Evolutionary conservation across 30 jellyfish, hydroid and myxozoan genomes (phyloP).

Genomic region (Turritopsis rubra): DNA sequence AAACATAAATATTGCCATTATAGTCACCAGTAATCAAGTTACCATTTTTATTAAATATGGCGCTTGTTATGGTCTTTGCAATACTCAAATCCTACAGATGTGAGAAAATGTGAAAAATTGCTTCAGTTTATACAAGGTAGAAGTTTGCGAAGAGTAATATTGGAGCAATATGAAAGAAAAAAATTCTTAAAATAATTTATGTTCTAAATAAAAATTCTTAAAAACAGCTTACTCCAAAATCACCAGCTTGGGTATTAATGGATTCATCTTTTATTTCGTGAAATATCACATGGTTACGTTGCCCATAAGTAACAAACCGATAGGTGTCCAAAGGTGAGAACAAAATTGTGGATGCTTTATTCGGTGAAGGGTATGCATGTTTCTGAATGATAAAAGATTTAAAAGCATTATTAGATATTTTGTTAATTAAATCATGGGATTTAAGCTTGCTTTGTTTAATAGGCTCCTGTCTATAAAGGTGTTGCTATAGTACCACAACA

Average conservation of each 20-base stretch:
- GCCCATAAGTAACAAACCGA: neutral
- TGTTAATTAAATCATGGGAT: too few relatives aligned
- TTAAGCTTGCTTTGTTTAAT: too few relatives aligned
- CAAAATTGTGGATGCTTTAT: neutral
- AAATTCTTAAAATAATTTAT: too few relatives aligned
- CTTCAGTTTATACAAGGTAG: neutral
- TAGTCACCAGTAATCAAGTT: slow-evolving; percentile 19
- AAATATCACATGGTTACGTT: neutral
- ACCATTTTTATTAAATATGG: slow-evolving; percentile 3
- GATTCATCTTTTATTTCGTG: neutral
- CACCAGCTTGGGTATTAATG: neutral
- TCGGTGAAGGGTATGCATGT: neutral
- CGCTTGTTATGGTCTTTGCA: slow-evolving; percentile 7
- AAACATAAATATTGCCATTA: slow-evolving; percentile 12
- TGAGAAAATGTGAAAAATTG: neutral
- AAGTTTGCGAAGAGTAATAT: neutral
- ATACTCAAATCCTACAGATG: neutral
- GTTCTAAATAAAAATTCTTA: neutral
- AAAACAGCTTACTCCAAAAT: neutral
- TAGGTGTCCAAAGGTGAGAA: neutral
- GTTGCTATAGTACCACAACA: neutral
- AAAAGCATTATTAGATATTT: too few relatives aligned
- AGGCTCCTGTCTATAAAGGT: too few relatives aligned
- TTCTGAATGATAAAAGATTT: neutral
- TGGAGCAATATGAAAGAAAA: neutral